Base-by-base conservation (phyloP, 2,888 invertebrate species). In the Marronus borbonicus region DNA sequence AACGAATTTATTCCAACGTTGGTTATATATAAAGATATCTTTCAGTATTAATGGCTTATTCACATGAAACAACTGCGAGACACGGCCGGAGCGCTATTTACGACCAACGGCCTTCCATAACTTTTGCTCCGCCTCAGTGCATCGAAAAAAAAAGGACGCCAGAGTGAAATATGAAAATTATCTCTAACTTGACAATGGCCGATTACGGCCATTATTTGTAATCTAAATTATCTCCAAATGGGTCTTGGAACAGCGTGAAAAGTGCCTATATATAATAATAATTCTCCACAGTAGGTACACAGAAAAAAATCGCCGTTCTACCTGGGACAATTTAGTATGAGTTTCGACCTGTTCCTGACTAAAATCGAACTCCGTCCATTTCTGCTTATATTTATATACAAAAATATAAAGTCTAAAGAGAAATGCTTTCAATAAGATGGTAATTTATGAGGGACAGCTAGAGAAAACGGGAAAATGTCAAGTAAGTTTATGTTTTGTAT, bases 151-250 rank as follows among this genome's bases (percentile, higher is more conserved):
- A 28, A 76, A 60, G 39, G 44, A 44, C 8, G 64, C 62, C 60
- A 24, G 36, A 77, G 64, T 70, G 68, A 77, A 72, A 72, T 77
- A 74, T 74, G 70, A 64, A 77, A 77, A 70, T 77, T 62, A 77
- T 77, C 72, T 64, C 39, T 58, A 75, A 69, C 69, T 76, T 62
- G 68, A 79, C 78, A 82, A 82, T 81, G 80, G 83, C 79, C 82
- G 81, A 83, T 83, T 81, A 87, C 83, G 84, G 83, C 85, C 84
- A 84, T 85, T 86, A 87, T 86, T 83, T 83, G 84, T 87, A 87
- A 88, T 88, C 86, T 88, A 86, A 88, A 88, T 88, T 87, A 86
- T 85, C 85, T 84, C 82, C 85, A 85, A 84, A 87, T 83, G 84
- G 82, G 82, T 80, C 80, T 80, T 81, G 82, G 82, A 85, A 84